Evolutionary conservation across 2,888 invertebrate species (phyloP), one percentile per base, ranked within the genome.

Genomic region (Neoascia interrupta): DNA sequence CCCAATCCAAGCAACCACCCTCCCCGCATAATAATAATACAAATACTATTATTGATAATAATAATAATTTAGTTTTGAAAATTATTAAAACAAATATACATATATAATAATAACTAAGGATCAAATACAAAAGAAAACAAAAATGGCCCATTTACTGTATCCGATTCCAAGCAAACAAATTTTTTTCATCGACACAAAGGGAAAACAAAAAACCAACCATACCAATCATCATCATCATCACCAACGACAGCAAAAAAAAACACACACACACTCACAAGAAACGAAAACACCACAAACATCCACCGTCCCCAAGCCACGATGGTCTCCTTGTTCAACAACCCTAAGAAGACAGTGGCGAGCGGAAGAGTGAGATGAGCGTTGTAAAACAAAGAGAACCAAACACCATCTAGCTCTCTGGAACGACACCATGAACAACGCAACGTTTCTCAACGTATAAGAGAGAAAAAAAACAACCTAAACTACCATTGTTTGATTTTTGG

Each of bases 1-100:
- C 79, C 73, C 66, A 75, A 80, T 60, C 5, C 41, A 79, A 90
- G 90, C 81, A 41, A 31, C n/a, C 31, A 31, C 4, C 31, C 31
- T 19, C 36, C 45, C 72, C 58, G 60, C 61, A 79, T 72, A 66
- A 61, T 63, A 69, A 63, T 72, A 79, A 79, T 79, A 72, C 54
- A 79, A 79, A 79, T 72, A 73, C 60, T 79, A 79, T 68, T 72
- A 79, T 79, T 73, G 66, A 81, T 75, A 74, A 74, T 74, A n/a
- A n/a, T n/a, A 49, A 79, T 80, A 82, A 81, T 82, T 82, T 81
- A 75, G 81, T 82, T 82, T 82, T 81, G 80, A 82, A 81, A 81
- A 80, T 80, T 80, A 73, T 80, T 60, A 79, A 72, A 72, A 60
- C 26, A 73, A 61, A 58, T 58, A 73, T 69, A 69, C 56, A 68